Evolutionary conservation across 1,140 invertebrate species (phyloP), one percentile per base, ranked within the genome.

Genomic region (Ceratosolen fusciceps): DNA sequence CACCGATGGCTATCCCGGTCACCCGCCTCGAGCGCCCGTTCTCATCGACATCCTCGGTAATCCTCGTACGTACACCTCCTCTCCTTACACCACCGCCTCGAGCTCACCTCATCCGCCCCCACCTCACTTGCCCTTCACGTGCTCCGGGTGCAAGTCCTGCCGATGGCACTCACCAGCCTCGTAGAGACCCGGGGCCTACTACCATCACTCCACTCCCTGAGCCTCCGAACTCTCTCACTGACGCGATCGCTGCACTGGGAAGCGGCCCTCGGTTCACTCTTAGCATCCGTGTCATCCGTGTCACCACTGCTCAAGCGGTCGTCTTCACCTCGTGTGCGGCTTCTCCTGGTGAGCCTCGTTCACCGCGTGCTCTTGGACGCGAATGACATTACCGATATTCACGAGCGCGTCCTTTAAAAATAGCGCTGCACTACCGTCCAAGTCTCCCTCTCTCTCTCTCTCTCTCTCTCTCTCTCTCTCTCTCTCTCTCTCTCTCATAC

Each of bases 221-320:
- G 5, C 24, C 21, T 43, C 12, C 39, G 5, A 43, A 43, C 39
- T 43, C 39, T 43, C 39, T 43, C 39, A 43, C 49, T 21, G 49
- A 8, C 19, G 49, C 19, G 49, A 19, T 3, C 14, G 3, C 2
- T 21, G 49, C 49, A 52, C 58, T 16, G 31, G 34, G 29, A 14
- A 34, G 8, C 16, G 71, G 74, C 49, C 77, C 24, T 43, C 37
- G 43, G 60, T 81, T 67, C 81, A 79, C 82, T 81, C 43, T 29
- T 24, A 14, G 10, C n/a, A 60, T 31, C 16, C 4, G 31, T 16
- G 58, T 37, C n/a, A 60, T 31, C 16, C 4, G 31, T 16, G 58
- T 37, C 60, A 65, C 60, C 31, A 65, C 31, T 37, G 60, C 19
- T 65, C 10, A 19, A 52, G 49, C 49, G 49, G 5, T 21, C 10